Conservation (phyloP, 2,113 vertebrate genomes). For the Aptenodytes forsteri region DNA sequence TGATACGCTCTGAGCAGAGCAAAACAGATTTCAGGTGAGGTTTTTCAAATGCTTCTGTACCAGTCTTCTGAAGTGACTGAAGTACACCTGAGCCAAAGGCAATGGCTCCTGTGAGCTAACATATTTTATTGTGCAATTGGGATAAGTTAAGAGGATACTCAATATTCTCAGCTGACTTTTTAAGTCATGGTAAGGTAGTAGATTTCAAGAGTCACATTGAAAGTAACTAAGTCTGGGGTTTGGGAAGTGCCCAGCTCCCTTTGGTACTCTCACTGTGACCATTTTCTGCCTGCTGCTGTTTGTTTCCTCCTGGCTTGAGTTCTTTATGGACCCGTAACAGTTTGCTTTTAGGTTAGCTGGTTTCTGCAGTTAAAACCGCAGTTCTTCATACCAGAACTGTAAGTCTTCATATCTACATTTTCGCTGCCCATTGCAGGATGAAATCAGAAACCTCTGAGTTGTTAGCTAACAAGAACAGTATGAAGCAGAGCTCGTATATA, state of each 20-base stretch:
- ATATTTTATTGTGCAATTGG: neutral
- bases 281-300: neutral
- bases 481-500: neutral
- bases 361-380: neutral
- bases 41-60: neutral
- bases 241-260: neutral
- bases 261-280: neutral
- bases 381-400: neutral
- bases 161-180: neutral
- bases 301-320: neutral
- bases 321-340: neutral
- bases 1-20: neutral
- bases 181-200: fast-evolving
- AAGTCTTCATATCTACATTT: neutral
- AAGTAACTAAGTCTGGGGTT: neutral
- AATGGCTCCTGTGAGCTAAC: neutral
- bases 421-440: neutral
- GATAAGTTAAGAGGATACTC: neutral
- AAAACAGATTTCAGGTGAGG: neutral
- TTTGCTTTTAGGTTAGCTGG: neutral
- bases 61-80: neutral
- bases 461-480: neutral
- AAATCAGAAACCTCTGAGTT: neutral
- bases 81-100: neutral
- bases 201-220: neutral